A percentile compares a stretch with the other conserved stretches of the same genome.
Evolutionary conservation across 2,888 invertebrate genomes (phyloP).

Genomic region (Matsumyia berberina): DNA sequence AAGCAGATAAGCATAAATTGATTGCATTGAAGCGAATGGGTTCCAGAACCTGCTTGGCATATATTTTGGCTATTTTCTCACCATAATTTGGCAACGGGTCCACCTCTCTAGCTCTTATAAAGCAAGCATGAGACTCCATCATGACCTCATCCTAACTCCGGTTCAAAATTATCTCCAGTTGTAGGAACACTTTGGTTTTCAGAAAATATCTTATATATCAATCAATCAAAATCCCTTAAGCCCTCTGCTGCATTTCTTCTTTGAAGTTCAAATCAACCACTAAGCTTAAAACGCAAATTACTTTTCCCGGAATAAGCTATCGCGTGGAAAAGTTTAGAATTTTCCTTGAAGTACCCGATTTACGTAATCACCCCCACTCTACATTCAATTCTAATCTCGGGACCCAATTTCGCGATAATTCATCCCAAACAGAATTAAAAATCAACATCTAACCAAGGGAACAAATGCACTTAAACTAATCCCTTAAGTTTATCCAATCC

Average conservation of each 20-base stretch:
- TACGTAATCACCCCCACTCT: neutral
- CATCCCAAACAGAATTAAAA: slow-evolving; percentile 54
- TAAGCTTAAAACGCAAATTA: slow-evolving; percentile 22
- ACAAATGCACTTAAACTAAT: slow-evolving; percentile 67
- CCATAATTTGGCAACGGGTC: too few species aligned
- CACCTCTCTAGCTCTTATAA: too few species aligned
- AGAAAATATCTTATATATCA: too few species aligned
- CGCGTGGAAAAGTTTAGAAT: neutral
- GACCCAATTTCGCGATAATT: slow-evolving; percentile 9
- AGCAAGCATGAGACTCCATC: too few species aligned
- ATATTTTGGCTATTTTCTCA: too few species aligned
- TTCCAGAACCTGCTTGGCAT: too few species aligned
- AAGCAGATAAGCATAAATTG: too few species aligned
- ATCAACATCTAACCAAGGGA: slow-evolving; percentile 46
- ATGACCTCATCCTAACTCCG: too few species aligned
- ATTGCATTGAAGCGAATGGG: too few species aligned
- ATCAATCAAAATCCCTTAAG: too few species aligned
- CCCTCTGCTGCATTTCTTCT: too few species aligned
- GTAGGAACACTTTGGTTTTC: slow-evolving; percentile 1
- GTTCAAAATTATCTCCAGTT: too few species aligned
- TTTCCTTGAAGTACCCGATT: neutral
- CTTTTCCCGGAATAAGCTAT: neutral
- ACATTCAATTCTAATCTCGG: slow-evolving; percentile 11
- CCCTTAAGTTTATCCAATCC: slow-evolving; percentile 55
- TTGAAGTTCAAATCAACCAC: neutral